Base-by-base conservation (phyloP, 2,888 invertebrate species). In the Caenorhabditis japonica region DNA sequence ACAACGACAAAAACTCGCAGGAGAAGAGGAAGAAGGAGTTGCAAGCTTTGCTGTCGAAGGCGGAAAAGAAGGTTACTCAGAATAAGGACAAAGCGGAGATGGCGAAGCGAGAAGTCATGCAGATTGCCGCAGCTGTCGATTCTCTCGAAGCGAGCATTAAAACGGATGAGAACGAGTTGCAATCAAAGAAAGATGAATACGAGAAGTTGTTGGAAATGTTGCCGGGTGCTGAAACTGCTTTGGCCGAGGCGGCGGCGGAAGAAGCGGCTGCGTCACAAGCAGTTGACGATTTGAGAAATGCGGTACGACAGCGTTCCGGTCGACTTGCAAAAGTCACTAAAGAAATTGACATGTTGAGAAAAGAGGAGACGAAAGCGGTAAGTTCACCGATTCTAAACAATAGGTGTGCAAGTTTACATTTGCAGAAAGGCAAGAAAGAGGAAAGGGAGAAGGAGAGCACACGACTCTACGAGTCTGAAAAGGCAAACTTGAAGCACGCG, bases 1-100 rank as follows among this genome's bases (percentile, higher is more conserved):
- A 70, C 41, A 77, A 80, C 34, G 83, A 83, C 49, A 77, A 80
- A 46, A 53, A 33, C 8, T 76, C 44, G 39, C 56, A 71, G 55
- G 77, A 81, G 47, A 76, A 77, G 47, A 64, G 69, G 30, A 73
- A 60, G 25, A 61, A 60, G 17, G 56, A 51, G 68, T 64, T 36
- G 73, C 69, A 7, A 17, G 53, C 41, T 15, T n/a, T 17, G 38
- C 43, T 38, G 8, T 5, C 30, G 7, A 30, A 30, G 30, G 30
- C 30, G 30, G 30, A 30, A 10, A 5, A 66, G 33, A 55, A 44
- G 33, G 56, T 64, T 13, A 33, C 27, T n/a, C 19, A 52, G 23
- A 27, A 66, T 30, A 44, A 46, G 17, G 33, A 72, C 4, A 30
- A 27, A 5, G 43, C 34, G 4, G 70, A 70, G 17, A 21, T 13